These are phyloP conservation scores for Tauraco hartlaubi DNA, from an alignment of 2,797 vertebrate species.

Conservation along the genomic window DNA sequence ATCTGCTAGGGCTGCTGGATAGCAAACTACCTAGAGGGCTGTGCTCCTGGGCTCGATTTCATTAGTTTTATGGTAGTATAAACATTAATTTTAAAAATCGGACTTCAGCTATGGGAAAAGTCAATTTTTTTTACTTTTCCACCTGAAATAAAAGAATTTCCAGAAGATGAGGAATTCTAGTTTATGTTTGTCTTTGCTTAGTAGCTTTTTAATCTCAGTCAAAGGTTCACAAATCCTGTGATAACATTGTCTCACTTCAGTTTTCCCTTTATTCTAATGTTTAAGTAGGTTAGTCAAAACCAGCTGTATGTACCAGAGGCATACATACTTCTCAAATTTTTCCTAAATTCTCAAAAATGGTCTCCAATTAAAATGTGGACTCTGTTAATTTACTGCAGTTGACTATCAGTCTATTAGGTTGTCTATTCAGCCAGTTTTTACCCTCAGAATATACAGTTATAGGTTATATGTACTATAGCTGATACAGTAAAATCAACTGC, in stretches of 20 bases:
- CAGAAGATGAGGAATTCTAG: not conserved
- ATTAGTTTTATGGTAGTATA: not conserved
- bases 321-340: not conserved
- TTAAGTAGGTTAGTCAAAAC: not conserved
- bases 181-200: not conserved
- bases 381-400: not conserved
- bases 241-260: not conserved
- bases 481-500: not conserved
- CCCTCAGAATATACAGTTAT: not conserved
- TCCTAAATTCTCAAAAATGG: not conserved
- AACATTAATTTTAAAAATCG: not conserved
- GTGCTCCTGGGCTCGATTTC: not conserved
- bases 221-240: not conserved
- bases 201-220: no score
- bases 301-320: not conserved
- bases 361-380: not conserved
- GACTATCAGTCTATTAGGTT: not conserved
- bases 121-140: not conserved
- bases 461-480: fast-evolving
- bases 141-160: not conserved
- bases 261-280: not conserved
- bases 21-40: not conserved
- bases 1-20: not conserved
- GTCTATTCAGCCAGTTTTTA: not conserved
- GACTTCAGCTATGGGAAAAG: not conserved